Evolutionary conservation across 2,113 vertebrate genomes (phyloP).

Genomic region (Alouatta palliata): DNA sequence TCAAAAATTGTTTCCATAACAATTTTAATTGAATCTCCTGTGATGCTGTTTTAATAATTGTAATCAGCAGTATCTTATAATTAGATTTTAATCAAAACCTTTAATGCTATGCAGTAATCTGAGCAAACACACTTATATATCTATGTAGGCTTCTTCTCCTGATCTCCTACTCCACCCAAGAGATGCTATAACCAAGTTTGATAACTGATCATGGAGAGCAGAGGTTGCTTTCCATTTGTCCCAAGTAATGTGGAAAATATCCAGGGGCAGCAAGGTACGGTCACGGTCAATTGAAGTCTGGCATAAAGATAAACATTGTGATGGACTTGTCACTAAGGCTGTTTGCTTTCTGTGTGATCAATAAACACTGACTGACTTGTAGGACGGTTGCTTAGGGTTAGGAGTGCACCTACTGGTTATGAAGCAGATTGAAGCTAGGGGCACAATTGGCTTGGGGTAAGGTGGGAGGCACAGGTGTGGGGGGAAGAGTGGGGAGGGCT

Average conservation of each 20-base stretch:
- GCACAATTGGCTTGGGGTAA: background rate
- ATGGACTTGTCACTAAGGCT: background rate
- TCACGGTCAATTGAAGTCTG: background rate
- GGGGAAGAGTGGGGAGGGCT: background rate
- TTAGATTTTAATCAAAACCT: slow-evolving; percentile 4
- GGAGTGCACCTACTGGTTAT: background rate
- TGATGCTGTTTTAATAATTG: slow-evolving; percentile 3
- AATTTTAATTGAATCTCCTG: slow-evolving; percentile 40
- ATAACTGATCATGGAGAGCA: background rate
- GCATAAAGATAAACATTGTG: background rate
- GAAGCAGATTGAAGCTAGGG: background rate
- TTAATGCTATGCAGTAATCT: background rate
- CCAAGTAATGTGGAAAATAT: background rate
- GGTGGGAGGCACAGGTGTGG: accelerated
- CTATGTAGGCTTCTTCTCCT: background rate
- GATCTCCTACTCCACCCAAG: background rate
- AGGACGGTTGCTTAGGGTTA: background rate
- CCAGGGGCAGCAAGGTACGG: background rate
- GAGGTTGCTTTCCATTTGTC: background rate
- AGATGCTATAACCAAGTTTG: background rate
- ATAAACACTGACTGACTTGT: background rate
- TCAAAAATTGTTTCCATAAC: background rate
- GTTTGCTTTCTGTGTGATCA: background rate
- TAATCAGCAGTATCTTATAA: slow-evolving; percentile 3
- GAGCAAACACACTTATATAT: background rate